Conservation (phyloP, 2,113 vertebrate species). For the Jacana jacana region DNA sequence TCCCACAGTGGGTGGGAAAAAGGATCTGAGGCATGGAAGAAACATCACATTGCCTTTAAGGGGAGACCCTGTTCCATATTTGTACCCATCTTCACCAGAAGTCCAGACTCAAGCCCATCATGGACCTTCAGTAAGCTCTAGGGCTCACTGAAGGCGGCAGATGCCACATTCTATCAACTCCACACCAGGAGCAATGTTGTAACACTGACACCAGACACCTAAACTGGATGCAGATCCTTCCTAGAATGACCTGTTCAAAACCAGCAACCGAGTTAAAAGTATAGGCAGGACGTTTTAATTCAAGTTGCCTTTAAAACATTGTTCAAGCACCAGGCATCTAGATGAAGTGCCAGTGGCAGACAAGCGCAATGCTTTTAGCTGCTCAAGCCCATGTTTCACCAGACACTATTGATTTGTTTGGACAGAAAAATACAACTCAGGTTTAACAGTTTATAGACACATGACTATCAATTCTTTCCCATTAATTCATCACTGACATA, state of each 20-base stretch:
- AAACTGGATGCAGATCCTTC: background rate
- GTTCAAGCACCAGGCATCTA: background rate
- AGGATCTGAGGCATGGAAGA: too few species aligned
- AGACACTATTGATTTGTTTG: background rate
- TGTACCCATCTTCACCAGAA: too few species aligned
- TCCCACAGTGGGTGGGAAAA: too few species aligned
- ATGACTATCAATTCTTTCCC: background rate
- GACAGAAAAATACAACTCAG: background rate
- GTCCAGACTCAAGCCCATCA: too few species aligned
- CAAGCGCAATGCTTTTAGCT: background rate
- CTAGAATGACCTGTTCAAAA: background rate
- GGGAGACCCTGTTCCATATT: too few species aligned
- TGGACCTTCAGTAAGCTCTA: too few species aligned
- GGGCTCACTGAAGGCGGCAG: too few species aligned
- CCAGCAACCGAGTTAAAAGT: background rate
- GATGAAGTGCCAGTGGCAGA: background rate
- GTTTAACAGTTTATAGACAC: background rate
- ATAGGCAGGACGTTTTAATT: background rate
- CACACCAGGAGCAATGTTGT: too few species aligned
- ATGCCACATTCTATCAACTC: too few species aligned
- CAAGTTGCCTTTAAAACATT: background rate
- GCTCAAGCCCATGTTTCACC: background rate
- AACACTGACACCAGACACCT: too few species aligned
- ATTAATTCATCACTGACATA: background rate
- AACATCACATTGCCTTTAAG: too few species aligned